Conservation (phyloP, 1,140 invertebrate species). For the Drosophila mojavensis region DNA sequence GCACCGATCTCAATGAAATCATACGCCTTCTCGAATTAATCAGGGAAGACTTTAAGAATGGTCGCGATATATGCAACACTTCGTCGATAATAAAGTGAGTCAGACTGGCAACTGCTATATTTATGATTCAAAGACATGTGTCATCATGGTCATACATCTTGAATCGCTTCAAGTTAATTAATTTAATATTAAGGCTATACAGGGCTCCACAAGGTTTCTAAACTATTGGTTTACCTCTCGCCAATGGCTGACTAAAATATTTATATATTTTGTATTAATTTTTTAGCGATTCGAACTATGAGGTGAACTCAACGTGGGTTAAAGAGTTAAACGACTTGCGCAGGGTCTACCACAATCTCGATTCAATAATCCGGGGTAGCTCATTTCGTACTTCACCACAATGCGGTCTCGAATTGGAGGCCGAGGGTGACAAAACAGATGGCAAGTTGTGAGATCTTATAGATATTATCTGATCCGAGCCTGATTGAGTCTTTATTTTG, state of each 20-base stretch:
- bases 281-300: constrained; percentile 36
- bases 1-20: constrained; percentile 45
- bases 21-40: constrained; percentile 25
- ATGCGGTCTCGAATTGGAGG: neutral
- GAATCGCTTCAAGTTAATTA: no score
- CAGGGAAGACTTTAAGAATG: neutral
- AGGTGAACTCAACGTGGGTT: constrained; percentile 32
- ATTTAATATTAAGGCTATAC: no score
- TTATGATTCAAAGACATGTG: no score
- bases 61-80: constrained; percentile 24
- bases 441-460: neutral
- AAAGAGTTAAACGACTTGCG: neutral
- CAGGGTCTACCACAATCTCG: neutral
- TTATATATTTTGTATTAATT: neutral
- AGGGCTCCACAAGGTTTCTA: no score
- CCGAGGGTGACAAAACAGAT: neutral
- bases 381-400: neutral
- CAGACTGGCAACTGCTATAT: neutral
- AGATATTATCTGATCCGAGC: neutral
- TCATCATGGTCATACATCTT: no score
- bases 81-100: constrained; percentile 34
- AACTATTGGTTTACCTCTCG: no score
- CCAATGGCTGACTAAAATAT: no score
- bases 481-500: no score
- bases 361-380: accelerated